Percentiles rank a stretch among this genome's conserved stretches.
Evolutionary conservation across 1,140 invertebrate genomes (phyloP).

Genomic region (Harpegnathos saltator): DNA sequence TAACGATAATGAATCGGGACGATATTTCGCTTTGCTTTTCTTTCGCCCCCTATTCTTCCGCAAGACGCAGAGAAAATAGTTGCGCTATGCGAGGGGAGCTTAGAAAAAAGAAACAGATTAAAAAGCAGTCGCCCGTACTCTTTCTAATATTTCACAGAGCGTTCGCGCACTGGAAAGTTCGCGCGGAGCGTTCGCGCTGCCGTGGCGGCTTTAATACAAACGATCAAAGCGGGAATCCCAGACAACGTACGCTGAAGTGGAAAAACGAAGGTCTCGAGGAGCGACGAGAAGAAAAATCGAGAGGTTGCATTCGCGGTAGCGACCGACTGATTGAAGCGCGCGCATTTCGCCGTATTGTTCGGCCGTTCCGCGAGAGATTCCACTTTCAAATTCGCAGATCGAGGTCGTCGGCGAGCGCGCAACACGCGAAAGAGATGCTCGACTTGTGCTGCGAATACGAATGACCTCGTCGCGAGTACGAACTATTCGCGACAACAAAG

Average conservation of each 20-base stretch:
- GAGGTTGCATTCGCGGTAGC: background rate
- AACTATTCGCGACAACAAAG: background rate
- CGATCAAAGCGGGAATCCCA: background rate
- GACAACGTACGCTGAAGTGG: background rate
- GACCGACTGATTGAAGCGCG: conserved; percentile 9
- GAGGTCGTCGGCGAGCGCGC: background rate
- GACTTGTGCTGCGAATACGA: conserved; percentile 4
- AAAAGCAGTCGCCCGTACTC: background rate
- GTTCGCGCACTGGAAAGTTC: background rate
- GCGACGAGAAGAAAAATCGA: background rate
- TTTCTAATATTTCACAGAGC: background rate
- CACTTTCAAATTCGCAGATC: background rate
- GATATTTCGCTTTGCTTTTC: too few species aligned
- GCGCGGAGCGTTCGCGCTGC: too few species aligned
- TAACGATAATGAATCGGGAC: too few species aligned
- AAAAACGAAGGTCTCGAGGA: background rate
- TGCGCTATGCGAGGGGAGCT: too few species aligned
- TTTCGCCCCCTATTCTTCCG: background rate
- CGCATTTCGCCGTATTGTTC: background rate
- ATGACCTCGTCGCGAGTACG: background rate
- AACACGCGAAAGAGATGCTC: background rate
- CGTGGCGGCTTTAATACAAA: background rate
- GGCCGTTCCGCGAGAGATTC: background rate
- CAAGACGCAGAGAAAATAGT: background rate
- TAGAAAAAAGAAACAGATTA: background rate